A percentile compares a stretch with the other conserved stretches of the same genome.
Evolutionary conservation across 2,113 vertebrate genomes (phyloP).

Genomic region (Sclerurus mexicanus): DNA sequence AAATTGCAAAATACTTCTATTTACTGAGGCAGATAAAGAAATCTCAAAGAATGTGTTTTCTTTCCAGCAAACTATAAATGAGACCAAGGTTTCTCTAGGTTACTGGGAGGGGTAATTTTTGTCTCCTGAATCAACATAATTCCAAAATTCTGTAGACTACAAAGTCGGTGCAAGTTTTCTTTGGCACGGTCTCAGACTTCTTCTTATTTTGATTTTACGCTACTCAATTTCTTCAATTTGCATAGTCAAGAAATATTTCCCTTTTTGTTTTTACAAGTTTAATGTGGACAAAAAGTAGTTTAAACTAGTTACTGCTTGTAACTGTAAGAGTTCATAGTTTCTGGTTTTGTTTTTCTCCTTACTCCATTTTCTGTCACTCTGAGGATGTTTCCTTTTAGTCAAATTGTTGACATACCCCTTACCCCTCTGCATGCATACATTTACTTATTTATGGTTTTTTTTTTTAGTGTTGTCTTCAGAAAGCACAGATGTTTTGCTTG

Average conservation of each 20-base stretch:
- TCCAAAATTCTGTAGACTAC: constrained; percentile 29
- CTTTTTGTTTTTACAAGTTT: neutral
- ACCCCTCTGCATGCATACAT: neutral
- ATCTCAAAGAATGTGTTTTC: constrained; percentile 25
- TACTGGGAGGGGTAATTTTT: constrained; percentile 42
- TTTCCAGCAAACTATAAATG: constrained; percentile 13
- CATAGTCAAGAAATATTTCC: constrained; percentile 32
- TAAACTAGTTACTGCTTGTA: neutral
- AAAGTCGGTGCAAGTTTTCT: constrained; percentile 12
- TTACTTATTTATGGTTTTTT: neutral
- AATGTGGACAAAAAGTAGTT: neutral
- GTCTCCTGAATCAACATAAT: constrained; percentile 31
- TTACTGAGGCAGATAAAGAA: constrained; percentile 12
- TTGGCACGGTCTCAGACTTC: constrained; percentile 9
- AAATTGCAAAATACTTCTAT: neutral
- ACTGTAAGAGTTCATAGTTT: neutral
- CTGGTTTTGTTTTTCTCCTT: neutral
- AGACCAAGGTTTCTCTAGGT: neutral
- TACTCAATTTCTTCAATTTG: constrained; percentile 35
- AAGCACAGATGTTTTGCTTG: constrained; percentile 18
- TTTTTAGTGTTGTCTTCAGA: neutral
- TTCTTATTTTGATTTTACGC: constrained; percentile 17
- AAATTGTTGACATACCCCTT: neutral
- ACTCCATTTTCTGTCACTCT: neutral
- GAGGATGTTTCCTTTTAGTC: neutral